Evolutionary conservation across 2,888 invertebrate species (phyloP).

Genomic region (Merodon equestris): DNA sequence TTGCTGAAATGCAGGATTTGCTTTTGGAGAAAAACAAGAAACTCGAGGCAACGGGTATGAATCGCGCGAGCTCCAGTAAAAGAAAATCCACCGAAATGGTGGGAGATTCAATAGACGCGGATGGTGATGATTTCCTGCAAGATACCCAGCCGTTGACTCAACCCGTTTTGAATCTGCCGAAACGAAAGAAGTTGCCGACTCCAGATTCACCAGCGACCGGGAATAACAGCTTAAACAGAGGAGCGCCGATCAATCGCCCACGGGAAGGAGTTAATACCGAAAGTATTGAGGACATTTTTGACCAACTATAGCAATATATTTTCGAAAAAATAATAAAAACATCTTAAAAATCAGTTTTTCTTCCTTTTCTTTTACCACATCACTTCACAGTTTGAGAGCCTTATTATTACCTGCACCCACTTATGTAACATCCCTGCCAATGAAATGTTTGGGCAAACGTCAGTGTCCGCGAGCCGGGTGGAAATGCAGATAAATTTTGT

Average conservation of each 20-base stretch:
- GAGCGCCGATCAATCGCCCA: background rate
- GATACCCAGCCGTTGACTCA: constrained; percentile 53
- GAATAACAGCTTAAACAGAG: background rate
- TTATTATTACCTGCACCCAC: too few species aligned
- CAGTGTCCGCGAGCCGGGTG: too few species aligned
- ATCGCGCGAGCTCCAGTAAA: background rate
- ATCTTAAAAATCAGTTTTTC: too few species aligned
- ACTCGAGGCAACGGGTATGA: constrained; percentile 23
- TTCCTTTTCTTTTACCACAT: too few species aligned
- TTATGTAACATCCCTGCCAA: constrained; percentile 4
- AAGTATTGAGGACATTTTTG: constrained; percentile 16
- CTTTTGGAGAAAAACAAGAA: constrained; percentile 41
- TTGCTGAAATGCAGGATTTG: constrained; percentile 71
- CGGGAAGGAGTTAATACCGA: background rate
- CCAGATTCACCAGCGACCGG: background rate
- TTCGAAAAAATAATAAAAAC: too few species aligned
- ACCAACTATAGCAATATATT: background rate
- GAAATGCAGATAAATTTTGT: too few species aligned
- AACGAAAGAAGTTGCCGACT: constrained; percentile 42
- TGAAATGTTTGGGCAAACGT: background rate
- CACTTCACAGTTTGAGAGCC: too few species aligned
- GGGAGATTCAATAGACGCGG: background rate
- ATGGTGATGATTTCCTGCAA: constrained; percentile 47
- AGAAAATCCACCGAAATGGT: constrained; percentile 12
- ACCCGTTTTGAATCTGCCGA: constrained; percentile 43